Conservation (phyloP, 2,797 vertebrate genomes). For the Mormyrops boulengeri region DNA sequence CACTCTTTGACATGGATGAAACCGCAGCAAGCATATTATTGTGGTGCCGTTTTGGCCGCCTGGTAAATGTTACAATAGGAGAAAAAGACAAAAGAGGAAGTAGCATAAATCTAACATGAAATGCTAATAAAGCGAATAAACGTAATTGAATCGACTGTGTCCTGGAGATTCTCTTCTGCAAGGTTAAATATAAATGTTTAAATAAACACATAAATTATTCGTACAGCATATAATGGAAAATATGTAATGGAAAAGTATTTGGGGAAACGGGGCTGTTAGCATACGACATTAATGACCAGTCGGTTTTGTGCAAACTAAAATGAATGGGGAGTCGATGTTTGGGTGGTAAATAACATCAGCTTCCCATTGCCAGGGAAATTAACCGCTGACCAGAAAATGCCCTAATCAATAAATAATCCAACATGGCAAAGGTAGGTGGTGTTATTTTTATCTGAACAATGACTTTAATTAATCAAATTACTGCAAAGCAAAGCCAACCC, state of each 20-base stretch:
- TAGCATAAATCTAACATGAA: not conserved
- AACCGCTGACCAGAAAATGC: not conserved
- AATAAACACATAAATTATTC: not conserved
- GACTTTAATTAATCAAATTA: conserved; percentile 12
- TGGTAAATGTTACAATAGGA: not conserved
- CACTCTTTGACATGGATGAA: conserved; percentile 25
- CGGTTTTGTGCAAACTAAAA: not conserved
- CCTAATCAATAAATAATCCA: not conserved
- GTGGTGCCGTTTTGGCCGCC: not conserved
- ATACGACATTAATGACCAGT: not conserved
- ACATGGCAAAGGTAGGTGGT: not conserved
- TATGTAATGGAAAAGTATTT: not conserved
- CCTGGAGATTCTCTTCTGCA: not conserved
- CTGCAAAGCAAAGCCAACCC: not conserved
- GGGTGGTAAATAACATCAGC: not conserved
- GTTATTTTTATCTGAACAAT: conserved; percentile 9
- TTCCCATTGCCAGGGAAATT: not conserved
- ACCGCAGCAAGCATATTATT: conserved; percentile 25
- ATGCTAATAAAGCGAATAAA: not conserved
- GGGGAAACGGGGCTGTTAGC: not conserved
- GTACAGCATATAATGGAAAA: not conserved
- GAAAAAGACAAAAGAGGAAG: not conserved
- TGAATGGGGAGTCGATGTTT: not conserved
- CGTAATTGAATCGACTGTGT: not conserved
- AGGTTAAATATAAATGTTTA: not conserved